Evolutionary conservation across 2,113 vertebrate genomes (phyloP), one percentile per base, ranked within the genome.

Genomic region (Thymallus thymallus): DNA sequence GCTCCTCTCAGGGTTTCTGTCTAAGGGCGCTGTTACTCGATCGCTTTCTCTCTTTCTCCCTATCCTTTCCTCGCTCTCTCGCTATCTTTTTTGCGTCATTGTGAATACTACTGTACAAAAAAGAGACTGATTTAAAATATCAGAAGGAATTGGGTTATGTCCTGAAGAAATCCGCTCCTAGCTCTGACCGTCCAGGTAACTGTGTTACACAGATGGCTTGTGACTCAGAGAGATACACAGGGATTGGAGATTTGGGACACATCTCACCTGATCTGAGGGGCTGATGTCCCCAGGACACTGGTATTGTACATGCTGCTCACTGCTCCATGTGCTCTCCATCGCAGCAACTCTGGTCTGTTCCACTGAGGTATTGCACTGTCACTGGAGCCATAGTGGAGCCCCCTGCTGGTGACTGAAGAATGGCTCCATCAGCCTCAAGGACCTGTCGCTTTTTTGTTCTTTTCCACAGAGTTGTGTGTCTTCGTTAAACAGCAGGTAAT

Each of bases 51-150:
- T 46, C 56, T 61, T 24, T 23, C 23, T 16, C 18, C 1, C 45
- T 45, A 13, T 70, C 23, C 45, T 2, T 55, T 29, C 46, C n/a
- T 14, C 16, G 5, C 32, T 63, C 24, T 64, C 23, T 58, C 14
- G 2, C 45, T 60, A 20, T 70, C 24, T 48, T 6, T 6, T 56
- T 80, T 76, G 90, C 90, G 90, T 94, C 93, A 95, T 93, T 95
- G 95, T 96, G 95, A 95, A 93, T 92, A 93, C 95, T 96, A 96
- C 97, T 97, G 95, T 96, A 93, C 86, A 79, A 76, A 70, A 73
- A 83, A 77, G 72, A n/a, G 76, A 65, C 64, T 51, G 41, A 2
- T 30, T 3, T 65, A 23, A 46, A 45, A 14, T 7, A 16, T 32
- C 30, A 26, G 62, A 65, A 30, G 14, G 5, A 3, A 4, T 66